Evolutionary conservation across 2,113 vertebrate genomes (phyloP), one percentile per base, ranked within the genome.

Genomic region (Microtus richardsoni): DNA sequence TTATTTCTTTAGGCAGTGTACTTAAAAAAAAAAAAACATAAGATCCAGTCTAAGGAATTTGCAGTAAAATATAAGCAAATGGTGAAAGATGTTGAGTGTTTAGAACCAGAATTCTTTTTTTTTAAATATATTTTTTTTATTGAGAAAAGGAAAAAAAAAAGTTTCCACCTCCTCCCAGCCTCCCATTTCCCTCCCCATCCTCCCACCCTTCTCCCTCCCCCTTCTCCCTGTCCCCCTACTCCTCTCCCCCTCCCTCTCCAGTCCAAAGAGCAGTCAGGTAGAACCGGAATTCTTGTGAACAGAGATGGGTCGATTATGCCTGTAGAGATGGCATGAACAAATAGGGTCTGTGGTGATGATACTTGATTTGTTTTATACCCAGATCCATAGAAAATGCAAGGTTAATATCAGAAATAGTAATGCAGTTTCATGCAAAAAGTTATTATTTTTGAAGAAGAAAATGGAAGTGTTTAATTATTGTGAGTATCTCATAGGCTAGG

Each of bases 371-470:
- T 93, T 58, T 58, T 58, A 21, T 93, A 87, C 11, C 0, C 60
- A 78, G 92, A 87, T 21, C 12, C 54, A 80, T n/a, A 90, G 17
- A 93, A 94, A 93, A 88, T 89, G 49, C 33, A 91, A 16, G 93
- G 47, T 89, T 90, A 95, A 91, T 95, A 85, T 44, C 16, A 33
- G 41, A 92, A 86, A 88, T 78, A 88, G 74, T n/a, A 58, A 66
- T 77, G n/a, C 24, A 24, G 74, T 82, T 95, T 94, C 47, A 97
- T 82, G 73, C 92, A 78, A 93, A 97, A 95, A 73, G 80, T 94
- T 90, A 87, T 96, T 96, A 75, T 52, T 88, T 94, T 89, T 95
- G 77, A 41, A 96, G 41, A 73, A 58, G 73, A 70, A 90, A 88
- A 78, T 62, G 89, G 64, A 88, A 66, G 13, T 14, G 33, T 91